A percentile compares a stretch with the other conserved stretches of the same genome.
Evolutionary conservation across 2,797 vertebrate genomes (phyloP).

Genomic region (Pteropus rufus): DNA sequence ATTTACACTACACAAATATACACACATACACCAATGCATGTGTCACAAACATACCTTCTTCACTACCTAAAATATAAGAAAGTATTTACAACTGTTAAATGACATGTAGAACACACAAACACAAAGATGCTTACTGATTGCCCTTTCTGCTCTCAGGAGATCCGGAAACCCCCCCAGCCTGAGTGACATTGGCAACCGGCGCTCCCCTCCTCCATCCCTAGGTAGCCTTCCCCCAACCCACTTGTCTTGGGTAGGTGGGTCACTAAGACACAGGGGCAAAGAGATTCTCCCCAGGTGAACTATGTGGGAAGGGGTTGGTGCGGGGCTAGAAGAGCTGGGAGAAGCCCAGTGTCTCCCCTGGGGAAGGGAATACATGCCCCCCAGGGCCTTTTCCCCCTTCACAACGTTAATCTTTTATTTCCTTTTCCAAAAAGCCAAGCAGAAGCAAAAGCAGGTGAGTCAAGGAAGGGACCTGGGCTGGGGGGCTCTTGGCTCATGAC

Average conservation of each 20-base stretch:
- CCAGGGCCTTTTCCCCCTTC: constrained; percentile 38
- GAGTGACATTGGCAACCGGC: constrained; percentile 93
- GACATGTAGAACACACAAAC: neutral
- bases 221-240: constrained; percentile 82
- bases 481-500: neutral
- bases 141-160: constrained; percentile 85
- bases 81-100: neutral
- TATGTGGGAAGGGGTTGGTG: neutral
- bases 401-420: constrained; percentile 80
- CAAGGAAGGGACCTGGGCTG: constrained; percentile 24
- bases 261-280: neutral
- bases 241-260: constrained; percentile 49
- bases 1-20: neutral
- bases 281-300: neutral
- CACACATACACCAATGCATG: neutral
- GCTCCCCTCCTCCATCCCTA: constrained; percentile 95
- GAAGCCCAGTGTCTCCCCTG: neutral
- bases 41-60: neutral
- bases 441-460: constrained; percentile 99
- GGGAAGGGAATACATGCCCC: constrained; percentile 23
- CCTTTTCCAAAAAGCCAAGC: constrained; percentile 93
- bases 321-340: neutral
- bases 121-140: neutral
- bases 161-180: constrained; percentile 92
- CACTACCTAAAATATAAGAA: neutral